Conservation (phyloP, 2,113 vertebrate genomes). For the Onychostoma macrolepis region DNA sequence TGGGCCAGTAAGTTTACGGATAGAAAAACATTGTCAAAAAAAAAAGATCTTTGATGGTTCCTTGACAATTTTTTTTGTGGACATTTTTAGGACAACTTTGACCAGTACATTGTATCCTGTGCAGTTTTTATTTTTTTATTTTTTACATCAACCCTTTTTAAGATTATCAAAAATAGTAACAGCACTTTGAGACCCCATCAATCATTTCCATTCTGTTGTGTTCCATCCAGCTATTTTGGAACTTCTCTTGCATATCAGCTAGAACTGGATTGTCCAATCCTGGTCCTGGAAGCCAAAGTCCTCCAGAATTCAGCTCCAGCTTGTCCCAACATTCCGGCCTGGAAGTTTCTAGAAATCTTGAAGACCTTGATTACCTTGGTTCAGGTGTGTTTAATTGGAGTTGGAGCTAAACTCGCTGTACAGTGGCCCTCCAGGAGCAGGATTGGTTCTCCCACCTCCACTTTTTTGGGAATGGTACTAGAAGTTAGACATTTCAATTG, state of each 20-base stretch:
- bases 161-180: not conserved
- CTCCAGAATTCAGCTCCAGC: not conserved
- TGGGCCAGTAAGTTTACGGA: not conserved
- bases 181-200: not conserved
- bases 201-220: not conserved
- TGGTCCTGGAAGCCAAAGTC: not conserved
- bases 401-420: too few relatives aligned
- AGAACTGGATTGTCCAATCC: not conserved
- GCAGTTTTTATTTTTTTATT: too few relatives aligned
- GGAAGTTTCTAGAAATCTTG: not conserved
- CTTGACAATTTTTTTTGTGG: not conserved
- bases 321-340: not conserved
- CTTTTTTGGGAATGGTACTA: too few relatives aligned
- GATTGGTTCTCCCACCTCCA: not conserved
- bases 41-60: not conserved
- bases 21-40: too few relatives aligned
- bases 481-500: too few relatives aligned
- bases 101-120: too few relatives aligned
- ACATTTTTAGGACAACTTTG: too few relatives aligned
- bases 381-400: not conserved
- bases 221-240: not conserved
- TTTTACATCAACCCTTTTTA: too few relatives aligned
- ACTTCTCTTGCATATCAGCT: not conserved
- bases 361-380: not conserved
- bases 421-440: not conserved